These are phyloP conservation scores for Egretta garzetta DNA, from an alignment of 2,113 vertebrate genomes.

Conservation along the genomic window DNA sequence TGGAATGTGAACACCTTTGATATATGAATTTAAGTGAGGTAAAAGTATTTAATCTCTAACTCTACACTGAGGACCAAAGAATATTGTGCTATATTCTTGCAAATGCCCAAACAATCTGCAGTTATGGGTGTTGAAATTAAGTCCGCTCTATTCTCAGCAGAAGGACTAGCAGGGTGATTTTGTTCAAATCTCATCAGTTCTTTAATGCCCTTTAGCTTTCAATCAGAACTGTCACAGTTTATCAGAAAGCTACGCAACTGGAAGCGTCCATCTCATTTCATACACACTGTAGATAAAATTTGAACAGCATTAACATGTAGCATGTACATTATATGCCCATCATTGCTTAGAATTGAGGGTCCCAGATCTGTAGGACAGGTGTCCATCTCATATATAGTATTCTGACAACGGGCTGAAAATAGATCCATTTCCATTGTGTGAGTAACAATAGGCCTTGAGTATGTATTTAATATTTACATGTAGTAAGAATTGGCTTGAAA, in stretches of 20 bases:
- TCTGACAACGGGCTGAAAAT: neutral
- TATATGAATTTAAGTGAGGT: neutral
- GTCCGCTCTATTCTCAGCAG: neutral
- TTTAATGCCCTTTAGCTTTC: neutral
- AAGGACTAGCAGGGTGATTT: neutral
- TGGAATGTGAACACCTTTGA: neutral
- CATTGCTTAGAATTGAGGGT: rapidly evolving
- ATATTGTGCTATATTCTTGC: neutral
- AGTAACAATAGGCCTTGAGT: neutral
- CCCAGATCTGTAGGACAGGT: neutral
- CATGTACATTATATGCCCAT: neutral
- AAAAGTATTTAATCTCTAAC: neutral
- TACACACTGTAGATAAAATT: neutral
- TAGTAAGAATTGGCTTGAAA: neutral
- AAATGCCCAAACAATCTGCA: neutral
- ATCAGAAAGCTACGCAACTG: neutral
- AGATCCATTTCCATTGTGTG: neutral
- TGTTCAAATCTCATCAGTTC: neutral
- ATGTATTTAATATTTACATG: neutral
- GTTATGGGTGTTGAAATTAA: neutral
- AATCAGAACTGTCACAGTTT: neutral
- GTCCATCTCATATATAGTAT: neutral
- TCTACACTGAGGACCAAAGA: neutral
- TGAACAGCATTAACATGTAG: neutral
- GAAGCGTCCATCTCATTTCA: neutral